Percentiles rank a stretch among this genome's conserved stretches.
These are phyloP conservation scores for Agonopterix alstromeriana DNA, from an alignment of 2,888 invertebrate species.

Conservation along the genomic window DNA sequence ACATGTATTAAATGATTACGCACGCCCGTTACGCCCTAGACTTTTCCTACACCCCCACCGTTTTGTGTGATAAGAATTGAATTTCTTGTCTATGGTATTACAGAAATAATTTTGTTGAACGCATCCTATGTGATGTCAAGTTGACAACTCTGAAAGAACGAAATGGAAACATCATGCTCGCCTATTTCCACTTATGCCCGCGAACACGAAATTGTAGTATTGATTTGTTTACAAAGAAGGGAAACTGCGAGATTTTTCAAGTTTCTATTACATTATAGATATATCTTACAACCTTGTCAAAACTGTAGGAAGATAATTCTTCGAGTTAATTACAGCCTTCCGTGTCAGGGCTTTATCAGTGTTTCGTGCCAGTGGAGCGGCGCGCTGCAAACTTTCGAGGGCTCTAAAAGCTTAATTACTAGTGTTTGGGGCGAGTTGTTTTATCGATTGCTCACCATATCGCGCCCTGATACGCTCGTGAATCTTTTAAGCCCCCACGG, in stretches of 20 bases:
- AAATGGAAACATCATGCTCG: slow-evolving; percentile 14
- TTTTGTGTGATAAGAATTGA: no score
- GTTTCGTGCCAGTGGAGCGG: slow-evolving; percentile 53
- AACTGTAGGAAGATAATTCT: slow-evolving; percentile 61
- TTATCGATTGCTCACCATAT: slow-evolving; percentile 62
- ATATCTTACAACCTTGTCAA: slow-evolving; percentile 57
- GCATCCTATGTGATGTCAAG: slow-evolving; percentile 13
- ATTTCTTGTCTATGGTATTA: no score
- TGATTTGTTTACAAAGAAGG: slow-evolving; percentile 71
- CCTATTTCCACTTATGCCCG: slow-evolving; percentile 36
- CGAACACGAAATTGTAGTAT: slow-evolving; percentile 56
- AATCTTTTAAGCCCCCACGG: slow-evolving; percentile 29
- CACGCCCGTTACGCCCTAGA: no score
- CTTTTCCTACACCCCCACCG: no score
- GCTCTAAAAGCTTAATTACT: slow-evolving; percentile 56
- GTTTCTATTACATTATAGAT: slow-evolving; percentile 38
- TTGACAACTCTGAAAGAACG: slow-evolving; percentile 15
- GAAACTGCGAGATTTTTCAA: slow-evolving; percentile 37
- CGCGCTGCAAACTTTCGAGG: slow-evolving; percentile 46
- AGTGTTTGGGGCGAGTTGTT: slow-evolving; percentile 49
- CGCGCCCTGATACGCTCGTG: slow-evolving; percentile 39
- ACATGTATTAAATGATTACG: no score
- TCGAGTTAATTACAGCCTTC: slow-evolving; percentile 58
- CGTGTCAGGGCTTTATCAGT: slow-evolving; percentile 64
- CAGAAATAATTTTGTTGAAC: not conserved